Base-by-base conservation (phyloP, 2,888 invertebrate genomes). In the Macaria notata region DNA sequence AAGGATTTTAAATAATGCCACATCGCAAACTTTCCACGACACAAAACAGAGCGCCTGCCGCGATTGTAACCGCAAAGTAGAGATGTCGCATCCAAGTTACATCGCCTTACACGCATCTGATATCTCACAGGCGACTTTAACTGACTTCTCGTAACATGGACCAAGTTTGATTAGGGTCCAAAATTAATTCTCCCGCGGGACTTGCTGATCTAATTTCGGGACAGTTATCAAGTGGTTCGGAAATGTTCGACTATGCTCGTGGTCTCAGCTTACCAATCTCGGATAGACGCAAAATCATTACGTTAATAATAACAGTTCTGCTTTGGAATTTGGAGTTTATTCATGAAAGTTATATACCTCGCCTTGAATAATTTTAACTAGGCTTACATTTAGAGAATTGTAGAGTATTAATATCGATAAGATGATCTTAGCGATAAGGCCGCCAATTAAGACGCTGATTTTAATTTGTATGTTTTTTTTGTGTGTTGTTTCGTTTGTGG, bases 151-250 rank as follows among this genome's bases (percentile, higher is more conserved):
- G 55, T 52, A 71, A 74, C 71, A 68, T 63, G 56, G 62, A 57
- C 66, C 66, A 71, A 75, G 64, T 75, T 76, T 76, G 76, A 76
- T 75, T 71, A 69, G 73, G 74, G 74, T 72, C 61, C 70, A 72
- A 73, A 70, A 73, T 75, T 70, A 75, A 74, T 75, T 71, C 62
- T 59, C 67, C 59, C 63, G 47, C 48, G 65, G 62, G 65, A 66
- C 68, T 50, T 59, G 53, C 64, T 67, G 56, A 72, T 69, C 65
- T 71, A 66, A 71, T 70, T 62, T 57, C 59, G 52, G 49, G 49
- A 61, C 59, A 62, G 61, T 64, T 66, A 63, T 60, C 57, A 73
- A 73, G 72, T 73, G 72, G 61, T 64, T 65, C 58, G 67, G 68
- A 71, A 71, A 68, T 68, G 68, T 69, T 69, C 58, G 64, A 66